These are phyloP conservation scores for Caenorhabditis briggsae DNA, from an alignment of 1,140 invertebrate species.

Conservation along the genomic window DNA sequence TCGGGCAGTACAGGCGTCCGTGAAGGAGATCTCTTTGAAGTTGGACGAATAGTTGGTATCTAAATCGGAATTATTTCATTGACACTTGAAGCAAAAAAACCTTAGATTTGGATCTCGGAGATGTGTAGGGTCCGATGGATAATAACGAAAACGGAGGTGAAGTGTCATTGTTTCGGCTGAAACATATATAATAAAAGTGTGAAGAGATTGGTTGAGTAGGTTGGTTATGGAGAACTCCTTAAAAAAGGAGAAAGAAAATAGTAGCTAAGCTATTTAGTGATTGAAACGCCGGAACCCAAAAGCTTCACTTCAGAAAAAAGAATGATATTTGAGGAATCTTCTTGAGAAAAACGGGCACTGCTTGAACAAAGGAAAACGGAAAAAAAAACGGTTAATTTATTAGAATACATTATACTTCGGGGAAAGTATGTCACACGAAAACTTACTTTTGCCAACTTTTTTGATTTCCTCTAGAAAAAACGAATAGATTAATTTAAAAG, in stretches of 20 bases:
- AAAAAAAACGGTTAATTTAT: not conserved
- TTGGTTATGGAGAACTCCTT: too few species aligned
- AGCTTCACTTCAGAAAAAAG: not conserved
- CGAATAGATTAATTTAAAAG: conserved; percentile 32
- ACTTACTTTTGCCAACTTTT: conserved; percentile 56
- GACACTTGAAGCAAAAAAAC: conserved; percentile 82
- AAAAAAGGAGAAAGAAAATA: too few species aligned
- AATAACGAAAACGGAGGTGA: conserved; percentile 93
- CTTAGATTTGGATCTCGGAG: conserved; percentile 89
- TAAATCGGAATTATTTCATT: conserved; percentile 78
- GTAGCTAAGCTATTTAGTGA: too few species aligned
- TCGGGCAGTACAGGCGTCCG: conserved; percentile 90
- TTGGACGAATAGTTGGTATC: conserved; percentile 92
- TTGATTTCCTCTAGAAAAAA: conserved; percentile 38
- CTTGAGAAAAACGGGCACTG: too few species aligned
- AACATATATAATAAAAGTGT: conserved; percentile 5
- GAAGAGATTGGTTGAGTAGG: not conserved
- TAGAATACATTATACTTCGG: not conserved
- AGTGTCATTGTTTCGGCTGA: conserved; percentile 82
- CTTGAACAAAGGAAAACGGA: not conserved
- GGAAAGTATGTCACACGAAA: not conserved
- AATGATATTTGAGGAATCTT: too few species aligned
- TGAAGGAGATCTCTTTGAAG: conserved; percentile 92
- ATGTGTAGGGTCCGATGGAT: conserved; percentile 88
- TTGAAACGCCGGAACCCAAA: not conserved